These are phyloP conservation scores for Candoia aspera DNA, from an alignment of 2,113 vertebrate species.

Conservation along the genomic window DNA sequence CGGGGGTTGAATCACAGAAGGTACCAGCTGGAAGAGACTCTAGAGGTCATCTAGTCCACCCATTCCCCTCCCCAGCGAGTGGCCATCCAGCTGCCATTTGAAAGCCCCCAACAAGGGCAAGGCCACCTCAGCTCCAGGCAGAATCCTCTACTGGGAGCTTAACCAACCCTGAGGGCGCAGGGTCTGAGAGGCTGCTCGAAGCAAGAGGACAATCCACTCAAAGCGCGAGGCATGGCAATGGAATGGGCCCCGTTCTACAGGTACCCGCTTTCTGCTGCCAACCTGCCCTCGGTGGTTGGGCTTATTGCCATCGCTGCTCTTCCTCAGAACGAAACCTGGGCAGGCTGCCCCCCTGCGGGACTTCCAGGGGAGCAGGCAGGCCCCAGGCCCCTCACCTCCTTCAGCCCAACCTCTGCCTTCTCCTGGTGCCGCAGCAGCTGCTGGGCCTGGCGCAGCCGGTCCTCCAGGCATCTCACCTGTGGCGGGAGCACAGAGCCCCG, in stretches of 20 bases:
- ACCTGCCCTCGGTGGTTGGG: not conserved
- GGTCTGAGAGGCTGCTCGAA: not conserved
- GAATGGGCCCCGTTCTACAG: not conserved
- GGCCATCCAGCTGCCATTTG: not conserved
- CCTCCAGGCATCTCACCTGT: not conserved
- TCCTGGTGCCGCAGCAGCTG: conserved; percentile 9
- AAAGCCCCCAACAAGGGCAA: not conserved
- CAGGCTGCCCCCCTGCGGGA: not conserved
- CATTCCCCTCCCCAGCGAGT: not conserved
- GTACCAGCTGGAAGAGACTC: not conserved
- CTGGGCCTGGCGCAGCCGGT: not conserved
- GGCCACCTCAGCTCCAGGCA: not conserved
- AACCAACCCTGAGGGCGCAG: not conserved
- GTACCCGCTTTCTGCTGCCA: too few species aligned
- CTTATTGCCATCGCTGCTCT: not conserved
- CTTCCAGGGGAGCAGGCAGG: not conserved
- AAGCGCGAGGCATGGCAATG: not conserved
- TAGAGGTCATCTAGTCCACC: not conserved
- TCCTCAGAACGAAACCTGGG: not conserved
- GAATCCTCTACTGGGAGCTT: not conserved
- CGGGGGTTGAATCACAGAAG: not conserved
- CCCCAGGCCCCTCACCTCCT: conserved; percentile 43
- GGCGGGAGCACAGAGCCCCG: not conserved
- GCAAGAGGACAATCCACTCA: not conserved
- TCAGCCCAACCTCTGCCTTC: conserved; percentile 44